Evolutionary conservation across 2,113 vertebrate genomes (phyloP).

Genomic region (Vidua chalybeata): DNA sequence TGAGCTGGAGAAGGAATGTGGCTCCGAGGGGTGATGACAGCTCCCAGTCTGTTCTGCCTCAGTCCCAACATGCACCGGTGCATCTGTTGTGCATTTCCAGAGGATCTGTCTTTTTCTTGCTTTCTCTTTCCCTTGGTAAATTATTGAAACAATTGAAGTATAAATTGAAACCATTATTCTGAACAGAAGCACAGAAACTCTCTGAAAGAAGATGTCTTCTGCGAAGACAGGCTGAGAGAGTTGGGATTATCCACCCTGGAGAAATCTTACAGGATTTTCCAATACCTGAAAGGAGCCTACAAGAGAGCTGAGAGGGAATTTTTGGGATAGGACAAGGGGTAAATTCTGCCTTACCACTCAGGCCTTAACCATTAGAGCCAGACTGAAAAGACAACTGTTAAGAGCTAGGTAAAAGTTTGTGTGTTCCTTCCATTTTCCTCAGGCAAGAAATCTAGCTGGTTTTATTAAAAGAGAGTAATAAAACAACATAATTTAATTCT

Average conservation of each 20-base stretch:
- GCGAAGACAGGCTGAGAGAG: not conserved
- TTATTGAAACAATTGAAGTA: not conserved
- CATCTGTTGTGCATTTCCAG: not conserved
- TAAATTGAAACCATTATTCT: not conserved
- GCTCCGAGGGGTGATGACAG: slow-evolving; percentile 44
- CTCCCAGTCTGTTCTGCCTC: not conserved
- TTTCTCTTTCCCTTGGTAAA: not conserved
- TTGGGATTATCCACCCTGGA: not conserved
- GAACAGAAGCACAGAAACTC: not conserved
- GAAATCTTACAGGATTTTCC: not conserved
- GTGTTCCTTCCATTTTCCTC: not conserved
- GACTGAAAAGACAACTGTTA: not conserved
- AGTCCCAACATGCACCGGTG: not conserved
- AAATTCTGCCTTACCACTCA: not conserved
- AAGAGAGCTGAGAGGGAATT: not conserved
- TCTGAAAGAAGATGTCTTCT: not conserved
- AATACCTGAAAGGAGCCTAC: not conserved
- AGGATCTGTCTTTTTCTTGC: not conserved
- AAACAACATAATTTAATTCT: not conserved
- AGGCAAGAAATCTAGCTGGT: not conserved
- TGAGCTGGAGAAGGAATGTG: slow-evolving; percentile 12
- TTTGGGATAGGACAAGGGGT: not conserved
- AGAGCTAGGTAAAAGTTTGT: not conserved
- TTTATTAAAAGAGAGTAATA: not conserved
- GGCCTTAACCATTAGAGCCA: not conserved